A percentile compares a stretch with the other conserved stretches of the same genome.
Conservation (phyloP, 2,797 vertebrate genomes). For the Alectoris magna region DNA sequence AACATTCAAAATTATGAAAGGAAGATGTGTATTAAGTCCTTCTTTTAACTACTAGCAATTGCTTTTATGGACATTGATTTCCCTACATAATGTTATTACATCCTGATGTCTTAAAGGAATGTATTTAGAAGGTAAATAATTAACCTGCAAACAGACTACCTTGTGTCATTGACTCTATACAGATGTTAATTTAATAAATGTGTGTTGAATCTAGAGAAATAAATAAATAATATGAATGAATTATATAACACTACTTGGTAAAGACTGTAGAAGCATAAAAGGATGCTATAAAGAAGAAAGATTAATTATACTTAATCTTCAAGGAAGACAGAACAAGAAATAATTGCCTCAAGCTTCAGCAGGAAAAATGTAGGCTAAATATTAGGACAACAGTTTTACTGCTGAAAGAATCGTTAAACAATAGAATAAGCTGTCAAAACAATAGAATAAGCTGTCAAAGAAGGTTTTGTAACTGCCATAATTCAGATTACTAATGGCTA, state of each 20-base stretch:
- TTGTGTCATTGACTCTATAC: background rate
- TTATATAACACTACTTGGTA: constrained; percentile 7
- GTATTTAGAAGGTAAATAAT: background rate
- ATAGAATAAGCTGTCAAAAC: constrained; percentile 39
- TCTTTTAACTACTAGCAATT: background rate
- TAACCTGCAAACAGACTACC: background rate
- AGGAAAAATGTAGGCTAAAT: constrained; percentile 53
- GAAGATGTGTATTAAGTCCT: background rate
- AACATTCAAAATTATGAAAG: background rate
- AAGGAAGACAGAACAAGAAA: constrained; percentile 20
- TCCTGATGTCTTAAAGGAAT: background rate
- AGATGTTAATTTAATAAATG: background rate
- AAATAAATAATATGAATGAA: constrained; percentile 22
- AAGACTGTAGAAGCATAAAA: constrained; percentile 26
- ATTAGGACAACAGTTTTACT: constrained; percentile 58
- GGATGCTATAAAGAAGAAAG: constrained; percentile 3
- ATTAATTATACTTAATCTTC: constrained; percentile 14
- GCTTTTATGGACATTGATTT: background rate
- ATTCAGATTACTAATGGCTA: constrained; percentile 36
- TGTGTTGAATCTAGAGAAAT: background rate
- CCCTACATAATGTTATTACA: background rate
- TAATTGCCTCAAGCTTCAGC: constrained; percentile 36
- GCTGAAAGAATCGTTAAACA: constrained; percentile 34
- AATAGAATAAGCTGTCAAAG: constrained; percentile 23
- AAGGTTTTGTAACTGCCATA: constrained; percentile 42